phyloP scores from a whole-genome alignment of 2,797 vertebrate species.

The Halcyon smyrnensis region DNA sequence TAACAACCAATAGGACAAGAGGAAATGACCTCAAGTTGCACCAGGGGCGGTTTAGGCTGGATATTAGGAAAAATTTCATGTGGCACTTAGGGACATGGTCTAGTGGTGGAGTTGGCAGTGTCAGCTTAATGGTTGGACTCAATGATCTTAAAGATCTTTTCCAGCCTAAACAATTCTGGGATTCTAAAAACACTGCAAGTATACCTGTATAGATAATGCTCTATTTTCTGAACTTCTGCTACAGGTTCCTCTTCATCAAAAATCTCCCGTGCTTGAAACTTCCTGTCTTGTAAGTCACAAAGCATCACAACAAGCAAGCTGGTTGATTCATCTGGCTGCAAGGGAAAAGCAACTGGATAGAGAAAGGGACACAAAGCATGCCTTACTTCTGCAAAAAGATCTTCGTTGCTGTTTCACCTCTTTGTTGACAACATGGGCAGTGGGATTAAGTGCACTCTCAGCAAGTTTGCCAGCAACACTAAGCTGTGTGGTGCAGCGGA shows the following conservation, averaged over 20 bases:
- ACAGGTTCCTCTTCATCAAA: constrained; percentile 69
- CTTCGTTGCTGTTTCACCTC: not conserved
- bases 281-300: constrained; percentile 89
- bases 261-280: constrained; percentile 81
- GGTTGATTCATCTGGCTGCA: constrained; percentile 84
- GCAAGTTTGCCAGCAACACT: not conserved
- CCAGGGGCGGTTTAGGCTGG: not conserved
- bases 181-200: not conserved
- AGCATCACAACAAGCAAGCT: constrained; percentile 89
- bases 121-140: not conserved
- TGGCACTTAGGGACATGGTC: not conserved
- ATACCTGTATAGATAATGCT: constrained; percentile 83
- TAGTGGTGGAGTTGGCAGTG: not conserved
- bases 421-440: not conserved
- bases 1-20: not conserved
- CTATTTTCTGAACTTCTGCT: constrained; percentile 84
- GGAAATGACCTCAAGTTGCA: not conserved
- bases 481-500: not conserved
- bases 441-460: not conserved
- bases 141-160: not conserved
- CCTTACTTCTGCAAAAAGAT: not conserved
- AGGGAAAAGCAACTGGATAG: constrained; percentile 21
- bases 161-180: not conserved
- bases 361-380: not conserved
- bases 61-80: not conserved